Evolutionary conservation across 1,140 invertebrate genomes (phyloP), one percentile per base, ranked within the genome.

Genomic region (Anoplophora glabripennis): DNA sequence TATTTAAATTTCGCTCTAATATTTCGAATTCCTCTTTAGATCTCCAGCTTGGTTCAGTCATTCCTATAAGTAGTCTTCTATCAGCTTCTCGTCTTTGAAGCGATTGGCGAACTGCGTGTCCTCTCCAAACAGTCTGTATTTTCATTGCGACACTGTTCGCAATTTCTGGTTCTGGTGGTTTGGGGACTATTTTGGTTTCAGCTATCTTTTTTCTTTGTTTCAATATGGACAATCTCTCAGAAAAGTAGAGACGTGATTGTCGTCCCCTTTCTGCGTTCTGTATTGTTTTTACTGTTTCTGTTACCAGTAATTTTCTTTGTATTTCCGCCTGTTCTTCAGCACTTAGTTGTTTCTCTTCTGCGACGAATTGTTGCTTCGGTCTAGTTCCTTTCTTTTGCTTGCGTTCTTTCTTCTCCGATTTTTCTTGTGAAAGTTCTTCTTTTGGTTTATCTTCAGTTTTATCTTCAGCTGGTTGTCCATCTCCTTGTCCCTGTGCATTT

Each of bases 241-340:
- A 57, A 46, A 71, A 74, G 48, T 78, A 79, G 4, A 78, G 65
- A 17, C 88, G 74, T 28, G 76, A 83, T 55, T 83, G 64, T 53
- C 83, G 75, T 0, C 76, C 80, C 54, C 82, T 74, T 66, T 85
- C 83, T 37, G 80, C 76, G 5, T 63, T 71, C 66, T 84, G 82
- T 41, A 84, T 79, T 9, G 88, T 58, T 1, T 55, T 64, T 11
- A 80, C 63, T 9, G 53, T 40, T 51, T 18, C 67, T 44, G 62
- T 44, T 45, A 67, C 62, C 51, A 17, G 11, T 44, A 44, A 11
- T 70, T 60, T 59, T 73, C 67, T 8, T 59, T 42, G 17, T 44
- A 69, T 38, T 15, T 48, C 36, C 38, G 21, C 21, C 5, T 28
- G 21, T 28, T 28, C 21, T 28, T 41, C n/a, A 41, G 15, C 3